Evolutionary conservation across 2,888 invertebrate species (phyloP), one percentile per base, ranked within the genome.

Genomic region (Flabesymbios commensalis): DNA sequence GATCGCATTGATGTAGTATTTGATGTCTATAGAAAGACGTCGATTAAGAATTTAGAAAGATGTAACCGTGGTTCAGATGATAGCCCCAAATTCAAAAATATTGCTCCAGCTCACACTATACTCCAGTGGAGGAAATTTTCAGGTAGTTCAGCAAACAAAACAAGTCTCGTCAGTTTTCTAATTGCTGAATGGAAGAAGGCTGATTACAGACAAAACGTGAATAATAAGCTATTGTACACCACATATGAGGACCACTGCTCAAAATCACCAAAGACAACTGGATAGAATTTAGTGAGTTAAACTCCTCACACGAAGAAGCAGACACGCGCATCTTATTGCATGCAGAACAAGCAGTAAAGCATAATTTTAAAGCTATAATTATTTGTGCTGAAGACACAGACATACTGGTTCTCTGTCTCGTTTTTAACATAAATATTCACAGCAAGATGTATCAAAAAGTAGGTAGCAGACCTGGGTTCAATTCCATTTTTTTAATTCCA

Each of bases 1-100:
- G 19, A 57, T 14, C 2, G 49, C n/a, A 42, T 65, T 55, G 68
- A 64, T 61, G 53, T 67, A 19, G 62, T 69, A 22, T 69, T 69
- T 53, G 63, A 69, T 45, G 48, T 45, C 1, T 69, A 69, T 52
- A 47, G 24, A 42, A 57, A 64, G 17, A 43, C 42, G 61, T 64
- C 61, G n/a, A 68, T 67, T 43, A 67, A 67, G 53, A 48, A 55
- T 22, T 41, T 58, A 22, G 61, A 67, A 43, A 52, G 61, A 49
- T 14, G 14, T 10, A 26, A 29, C 14, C 5, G 31, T 14, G 31
- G 49, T 14, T 17, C 49, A 7, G 49, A 31, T 14, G 22, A 26
- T 7, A 32, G 28, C 28, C 10, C 31, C 7, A 28, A 31, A 7
- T 49, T 49, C 49, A 49, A 7, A 7, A 49, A 49, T 22, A 49